Evolutionary conservation across 2,888 invertebrate species (phyloP).

Genomic region (Theretra japonica): DNA sequence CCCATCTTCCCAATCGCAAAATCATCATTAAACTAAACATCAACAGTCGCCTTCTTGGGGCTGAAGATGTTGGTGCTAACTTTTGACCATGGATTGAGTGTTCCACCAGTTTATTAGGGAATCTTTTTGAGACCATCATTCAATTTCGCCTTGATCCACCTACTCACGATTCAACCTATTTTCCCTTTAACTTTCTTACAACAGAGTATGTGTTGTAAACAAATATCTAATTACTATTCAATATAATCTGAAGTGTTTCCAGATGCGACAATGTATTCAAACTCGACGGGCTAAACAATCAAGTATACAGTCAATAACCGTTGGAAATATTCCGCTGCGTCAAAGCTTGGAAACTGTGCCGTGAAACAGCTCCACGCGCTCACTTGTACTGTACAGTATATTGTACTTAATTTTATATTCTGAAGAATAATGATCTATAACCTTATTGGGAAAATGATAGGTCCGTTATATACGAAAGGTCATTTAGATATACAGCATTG

Average conservation of each 20-base stretch:
- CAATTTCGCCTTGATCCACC: too few relatives aligned
- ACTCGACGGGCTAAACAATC: constrained; percentile 36
- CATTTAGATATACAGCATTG: too few relatives aligned
- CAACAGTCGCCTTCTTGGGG: too few relatives aligned
- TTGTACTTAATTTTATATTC: not conserved
- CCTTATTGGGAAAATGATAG: too few relatives aligned
- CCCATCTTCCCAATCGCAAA: too few relatives aligned
- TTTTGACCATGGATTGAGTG: too few relatives aligned
- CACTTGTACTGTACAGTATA: not conserved
- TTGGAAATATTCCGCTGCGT: constrained; percentile 56
- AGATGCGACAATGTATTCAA: constrained; percentile 30
- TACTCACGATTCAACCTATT: not conserved
- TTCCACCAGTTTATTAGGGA: too few relatives aligned
- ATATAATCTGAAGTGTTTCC: constrained; percentile 13
- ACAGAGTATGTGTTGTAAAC: not conserved
- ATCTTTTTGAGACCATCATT: too few relatives aligned
- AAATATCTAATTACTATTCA: constrained; percentile 18
- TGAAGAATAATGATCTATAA: too few relatives aligned
- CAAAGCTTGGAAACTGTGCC: constrained; percentile 49
- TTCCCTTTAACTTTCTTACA: not conserved
- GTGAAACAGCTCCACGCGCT: constrained; percentile 26
- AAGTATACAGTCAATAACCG: constrained; percentile 55
- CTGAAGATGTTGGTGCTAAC: too few relatives aligned
- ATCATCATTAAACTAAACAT: too few relatives aligned
- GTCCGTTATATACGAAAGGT: too few relatives aligned